Evolutionary conservation across 2,797 vertebrate species (phyloP).

Genomic region (Podarcis siculus): DNA sequence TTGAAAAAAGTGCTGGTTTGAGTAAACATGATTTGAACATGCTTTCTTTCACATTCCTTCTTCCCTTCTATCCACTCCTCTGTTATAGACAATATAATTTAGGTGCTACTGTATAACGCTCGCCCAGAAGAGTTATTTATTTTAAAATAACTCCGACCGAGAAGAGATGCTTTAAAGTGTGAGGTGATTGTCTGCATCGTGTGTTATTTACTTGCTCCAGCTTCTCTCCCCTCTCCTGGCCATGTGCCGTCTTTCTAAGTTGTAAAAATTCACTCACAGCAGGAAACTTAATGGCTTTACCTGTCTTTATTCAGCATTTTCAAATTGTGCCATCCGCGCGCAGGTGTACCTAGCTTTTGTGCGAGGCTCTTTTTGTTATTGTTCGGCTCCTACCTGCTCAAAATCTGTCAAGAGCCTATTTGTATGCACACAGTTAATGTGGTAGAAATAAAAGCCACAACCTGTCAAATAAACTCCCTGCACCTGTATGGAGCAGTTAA

Average conservation of each 20-base stretch:
- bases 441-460: slow-evolving; percentile 79
- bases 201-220: slow-evolving; percentile 62
- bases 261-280: slow-evolving; percentile 61
- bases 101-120: slow-evolving; percentile 1
- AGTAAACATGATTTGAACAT: slow-evolving; percentile 51
- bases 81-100: not conserved
- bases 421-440: slow-evolving; percentile 76
- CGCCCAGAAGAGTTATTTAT: slow-evolving; percentile 34
- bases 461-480: slow-evolving; percentile 80
- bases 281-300: slow-evolving; percentile 63
- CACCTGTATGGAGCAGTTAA: slow-evolving; percentile 81
- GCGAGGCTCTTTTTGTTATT: slow-evolving; percentile 48
- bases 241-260: slow-evolving; percentile 47
- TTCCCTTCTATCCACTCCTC: slow-evolving; percentile 15
- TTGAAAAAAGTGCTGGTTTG: slow-evolving; percentile 18
- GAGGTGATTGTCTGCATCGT: slow-evolving; percentile 54
- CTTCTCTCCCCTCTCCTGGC: slow-evolving; percentile 38
- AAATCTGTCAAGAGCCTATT: slow-evolving; percentile 77
- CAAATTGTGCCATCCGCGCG: slow-evolving; percentile 59
- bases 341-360: slow-evolving; percentile 75
- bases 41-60: slow-evolving; percentile 46
- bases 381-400: slow-evolving; percentile 74
- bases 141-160: slow-evolving; percentile 55
- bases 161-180: slow-evolving; percentile 48
- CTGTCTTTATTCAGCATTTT: slow-evolving; percentile 72